Percentiles rank a stretch among this genome's conserved stretches.
Evolutionary conservation across 2,113 vertebrate species (phyloP).

Genomic region (Zosterops japonicus): DNA sequence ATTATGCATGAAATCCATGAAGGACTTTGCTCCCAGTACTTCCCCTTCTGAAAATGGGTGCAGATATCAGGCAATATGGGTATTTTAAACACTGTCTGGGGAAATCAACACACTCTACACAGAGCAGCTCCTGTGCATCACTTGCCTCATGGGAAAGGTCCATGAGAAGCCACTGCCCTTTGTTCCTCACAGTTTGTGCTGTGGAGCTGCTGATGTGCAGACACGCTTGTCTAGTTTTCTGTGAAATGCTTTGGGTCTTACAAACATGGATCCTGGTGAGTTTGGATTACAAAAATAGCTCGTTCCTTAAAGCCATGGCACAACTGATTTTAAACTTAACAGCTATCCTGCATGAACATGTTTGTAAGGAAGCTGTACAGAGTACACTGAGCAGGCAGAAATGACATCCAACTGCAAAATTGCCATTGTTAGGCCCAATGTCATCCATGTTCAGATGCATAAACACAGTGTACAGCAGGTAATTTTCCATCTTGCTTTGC

Average conservation of each 20-base stretch:
- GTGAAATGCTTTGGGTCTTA: neutral
- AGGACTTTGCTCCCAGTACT: neutral
- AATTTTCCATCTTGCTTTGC: neutral
- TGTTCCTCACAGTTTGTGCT: rapidly evolving
- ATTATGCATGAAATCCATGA: rapidly evolving
- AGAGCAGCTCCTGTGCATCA: neutral
- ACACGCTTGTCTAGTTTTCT: neutral
- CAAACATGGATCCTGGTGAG: neutral
- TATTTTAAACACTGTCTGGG: neutral
- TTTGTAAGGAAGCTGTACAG: neutral
- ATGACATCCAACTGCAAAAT: neutral
- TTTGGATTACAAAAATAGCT: neutral
- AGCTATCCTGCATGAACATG: neutral
- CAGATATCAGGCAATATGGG: neutral
- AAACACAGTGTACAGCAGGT: neutral
- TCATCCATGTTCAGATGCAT: neutral
- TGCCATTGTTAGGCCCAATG: neutral
- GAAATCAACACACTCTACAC: neutral
- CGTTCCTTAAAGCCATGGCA: neutral
- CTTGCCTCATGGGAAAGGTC: neutral
- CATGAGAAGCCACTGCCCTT: neutral
- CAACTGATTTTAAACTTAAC: neutral
- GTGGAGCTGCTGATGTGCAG: neutral
- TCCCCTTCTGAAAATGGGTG: neutral
- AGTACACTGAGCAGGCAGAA: neutral